Percentiles rank a stretch among this genome's conserved stretches.
Conservation (phyloP, 2,113 vertebrate species). For the Oncorhynchus tshawytscha region DNA sequence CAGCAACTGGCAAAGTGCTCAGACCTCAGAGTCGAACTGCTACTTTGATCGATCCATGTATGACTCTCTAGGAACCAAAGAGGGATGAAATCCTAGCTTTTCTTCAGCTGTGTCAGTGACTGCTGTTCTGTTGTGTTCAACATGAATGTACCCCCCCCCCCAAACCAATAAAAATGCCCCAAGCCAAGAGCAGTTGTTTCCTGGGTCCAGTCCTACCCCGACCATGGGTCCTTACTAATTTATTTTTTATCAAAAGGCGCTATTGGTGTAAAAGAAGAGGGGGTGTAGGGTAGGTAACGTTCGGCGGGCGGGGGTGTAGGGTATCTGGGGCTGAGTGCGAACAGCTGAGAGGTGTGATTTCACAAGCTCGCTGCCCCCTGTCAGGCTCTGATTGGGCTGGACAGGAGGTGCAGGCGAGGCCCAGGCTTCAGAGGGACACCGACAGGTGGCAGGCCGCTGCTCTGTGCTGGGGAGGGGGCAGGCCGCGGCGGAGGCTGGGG, state of each 20-base stretch:
- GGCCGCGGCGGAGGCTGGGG: constrained; percentile 45
- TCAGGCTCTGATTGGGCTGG: constrained; percentile 92
- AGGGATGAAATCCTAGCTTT: constrained; percentile 50
- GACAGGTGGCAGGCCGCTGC: constrained; percentile 85
- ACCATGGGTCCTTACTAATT: constrained; percentile 15
- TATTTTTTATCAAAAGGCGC: constrained; percentile 58
- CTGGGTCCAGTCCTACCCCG: constrained; percentile 30
- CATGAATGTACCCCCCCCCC: constrained; percentile 34
- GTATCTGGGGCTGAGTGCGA: constrained; percentile 76
- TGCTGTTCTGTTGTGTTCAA: constrained; percentile 37
- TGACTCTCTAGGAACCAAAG: constrained; percentile 11
- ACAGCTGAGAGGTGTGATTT: constrained; percentile 97
- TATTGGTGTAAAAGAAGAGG: constrained; percentile 64
- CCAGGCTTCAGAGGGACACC: constrained; percentile 88
- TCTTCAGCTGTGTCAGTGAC: constrained; percentile 62
- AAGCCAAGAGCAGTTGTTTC: constrained; percentile 68
- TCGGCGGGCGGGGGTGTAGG: constrained; percentile 65
- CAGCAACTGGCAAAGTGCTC: not conserved
- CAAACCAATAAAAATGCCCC: constrained; percentile 50
- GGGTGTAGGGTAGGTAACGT: not conserved
- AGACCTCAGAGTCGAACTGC: no score
- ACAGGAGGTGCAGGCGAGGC: constrained; percentile 88
- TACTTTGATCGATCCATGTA: not conserved
- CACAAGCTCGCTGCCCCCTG: constrained; percentile 80
- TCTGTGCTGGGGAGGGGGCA: constrained; percentile 55